A percentile compares a stretch with the other conserved stretches of the same genome.
phyloP scores from a whole-genome alignment of 1,140 invertebrate genomes.

The Aradophagus sp. region DNA sequence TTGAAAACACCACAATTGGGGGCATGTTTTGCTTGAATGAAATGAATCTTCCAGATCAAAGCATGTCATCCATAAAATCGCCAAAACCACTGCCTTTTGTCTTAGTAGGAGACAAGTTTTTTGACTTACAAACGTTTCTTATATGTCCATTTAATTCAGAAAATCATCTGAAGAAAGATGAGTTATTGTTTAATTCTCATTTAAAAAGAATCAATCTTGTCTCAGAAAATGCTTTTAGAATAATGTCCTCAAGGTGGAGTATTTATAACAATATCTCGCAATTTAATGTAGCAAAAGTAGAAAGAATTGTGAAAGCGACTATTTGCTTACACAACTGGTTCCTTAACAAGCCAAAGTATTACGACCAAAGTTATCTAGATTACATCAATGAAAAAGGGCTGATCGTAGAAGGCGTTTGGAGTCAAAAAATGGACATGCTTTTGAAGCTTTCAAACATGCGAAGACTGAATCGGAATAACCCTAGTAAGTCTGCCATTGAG shows the following conservation, averaged over 20 bases:
- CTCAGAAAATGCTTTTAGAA: constrained; percentile 19
- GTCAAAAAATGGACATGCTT: constrained; percentile 1
- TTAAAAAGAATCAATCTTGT: constrained; percentile 6
- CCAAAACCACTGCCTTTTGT: constrained; percentile 11
- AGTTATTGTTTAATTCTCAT: constrained; percentile 12
- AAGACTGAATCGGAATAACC: neutral
- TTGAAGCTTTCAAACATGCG: neutral
- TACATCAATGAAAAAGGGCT: constrained; percentile 5
- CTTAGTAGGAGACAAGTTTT: constrained; percentile 2
- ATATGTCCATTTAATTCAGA: constrained; percentile 7
- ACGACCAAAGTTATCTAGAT: constrained; percentile 5
- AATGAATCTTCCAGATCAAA: constrained; percentile 8
- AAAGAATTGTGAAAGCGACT: constrained; percentile 15
- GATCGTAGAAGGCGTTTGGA: constrained; percentile 15
- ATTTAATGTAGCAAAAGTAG: neutral
- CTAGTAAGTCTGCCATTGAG: constrained; percentile 3
- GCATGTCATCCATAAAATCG: neutral
- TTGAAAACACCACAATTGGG: constrained; percentile 16
- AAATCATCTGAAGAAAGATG: constrained; percentile 5
- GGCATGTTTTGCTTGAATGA: constrained; percentile 11
- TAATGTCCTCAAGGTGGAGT: constrained; percentile 14
- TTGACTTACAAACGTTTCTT: constrained; percentile 6
- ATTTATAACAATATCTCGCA: constrained; percentile 21
- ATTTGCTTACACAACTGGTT: constrained; percentile 28
- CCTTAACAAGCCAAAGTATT: constrained; percentile 8